phyloP scores from a whole-genome alignment of 1,140 invertebrate species.

The Drosophila insularis region DNA sequence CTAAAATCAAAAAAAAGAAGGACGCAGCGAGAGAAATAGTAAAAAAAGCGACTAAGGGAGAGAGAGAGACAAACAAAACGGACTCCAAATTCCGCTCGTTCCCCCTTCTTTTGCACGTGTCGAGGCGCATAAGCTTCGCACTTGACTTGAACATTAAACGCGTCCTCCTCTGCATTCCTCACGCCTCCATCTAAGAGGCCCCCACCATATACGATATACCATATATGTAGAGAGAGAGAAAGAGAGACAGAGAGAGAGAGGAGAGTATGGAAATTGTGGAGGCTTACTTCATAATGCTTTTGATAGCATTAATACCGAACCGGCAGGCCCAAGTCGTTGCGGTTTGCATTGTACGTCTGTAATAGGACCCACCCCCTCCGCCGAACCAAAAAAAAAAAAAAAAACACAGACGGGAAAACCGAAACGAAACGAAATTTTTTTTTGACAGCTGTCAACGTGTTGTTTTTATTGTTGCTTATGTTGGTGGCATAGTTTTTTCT shows the following conservation, averaged over 20 bases:
- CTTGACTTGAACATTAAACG: slow-evolving; percentile 77
- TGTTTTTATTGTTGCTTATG: slow-evolving; percentile 26
- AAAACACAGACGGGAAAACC: background rate
- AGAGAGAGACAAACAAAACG: slow-evolving; percentile 4
- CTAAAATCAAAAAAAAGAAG: slow-evolving; percentile 32
- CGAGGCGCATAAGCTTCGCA: slow-evolving; percentile 67
- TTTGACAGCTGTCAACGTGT: slow-evolving; percentile 71
- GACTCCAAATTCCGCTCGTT: background rate
- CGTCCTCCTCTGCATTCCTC: slow-evolving; percentile 22
- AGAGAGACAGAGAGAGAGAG: background rate
- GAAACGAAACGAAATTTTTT: slow-evolving; percentile 13
- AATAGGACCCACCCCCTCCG: background rate
- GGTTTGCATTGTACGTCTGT: slow-evolving; percentile 51
- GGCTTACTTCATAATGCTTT: slow-evolving; percentile 47
- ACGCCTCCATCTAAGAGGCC: background rate
- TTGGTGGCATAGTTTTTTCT: slow-evolving; percentile 58
- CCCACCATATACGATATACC: background rate
- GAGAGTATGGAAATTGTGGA: slow-evolving; percentile 50
- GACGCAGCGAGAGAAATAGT: slow-evolving; percentile 30
- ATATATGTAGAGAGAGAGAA: background rate
- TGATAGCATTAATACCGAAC: slow-evolving; percentile 30
- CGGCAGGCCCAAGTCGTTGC: slow-evolving; percentile 46
- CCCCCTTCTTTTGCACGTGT: slow-evolving; percentile 43
- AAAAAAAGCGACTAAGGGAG: slow-evolving; percentile 9
- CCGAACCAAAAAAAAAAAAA: too few relatives aligned